These are phyloP conservation scores for Rissa tridactyla DNA, from an alignment of 2,113 vertebrate species.

Conservation along the genomic window DNA sequence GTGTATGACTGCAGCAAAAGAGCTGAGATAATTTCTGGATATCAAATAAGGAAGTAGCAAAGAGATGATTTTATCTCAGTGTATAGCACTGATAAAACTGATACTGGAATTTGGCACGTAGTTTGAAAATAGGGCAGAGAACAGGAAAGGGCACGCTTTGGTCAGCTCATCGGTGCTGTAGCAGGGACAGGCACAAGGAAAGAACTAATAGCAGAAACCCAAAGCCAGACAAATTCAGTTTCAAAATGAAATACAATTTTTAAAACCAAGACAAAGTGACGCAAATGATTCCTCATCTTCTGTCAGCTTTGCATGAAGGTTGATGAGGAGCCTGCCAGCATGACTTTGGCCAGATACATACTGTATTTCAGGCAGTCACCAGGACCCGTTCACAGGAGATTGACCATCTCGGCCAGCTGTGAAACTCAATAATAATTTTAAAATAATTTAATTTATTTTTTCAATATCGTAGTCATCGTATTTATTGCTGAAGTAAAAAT, in stretches of 20 bases:
- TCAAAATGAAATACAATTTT: neutral
- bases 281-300: neutral
- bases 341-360: neutral
- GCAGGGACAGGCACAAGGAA: neutral
- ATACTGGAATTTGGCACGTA: neutral
- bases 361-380: neutral
- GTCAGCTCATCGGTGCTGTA: neutral
- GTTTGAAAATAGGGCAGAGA: neutral
- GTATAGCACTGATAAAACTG: neutral
- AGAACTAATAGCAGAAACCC: neutral
- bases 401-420: neutral
- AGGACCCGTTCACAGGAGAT: neutral
- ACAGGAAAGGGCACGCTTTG: neutral
- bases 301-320: neutral
- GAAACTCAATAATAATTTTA: neutral
- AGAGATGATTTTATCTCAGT: neutral
- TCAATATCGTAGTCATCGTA: neutral
- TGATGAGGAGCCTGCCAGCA: neutral
- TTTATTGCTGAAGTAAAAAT: neutral
- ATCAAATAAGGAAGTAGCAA: neutral
- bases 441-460: neutral
- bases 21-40: neutral
- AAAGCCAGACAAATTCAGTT: neutral
- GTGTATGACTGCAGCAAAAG: neutral
- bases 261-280: neutral